Conservation (phyloP, 1,140 invertebrate species). For the Holcopasites calliopsidis region DNA sequence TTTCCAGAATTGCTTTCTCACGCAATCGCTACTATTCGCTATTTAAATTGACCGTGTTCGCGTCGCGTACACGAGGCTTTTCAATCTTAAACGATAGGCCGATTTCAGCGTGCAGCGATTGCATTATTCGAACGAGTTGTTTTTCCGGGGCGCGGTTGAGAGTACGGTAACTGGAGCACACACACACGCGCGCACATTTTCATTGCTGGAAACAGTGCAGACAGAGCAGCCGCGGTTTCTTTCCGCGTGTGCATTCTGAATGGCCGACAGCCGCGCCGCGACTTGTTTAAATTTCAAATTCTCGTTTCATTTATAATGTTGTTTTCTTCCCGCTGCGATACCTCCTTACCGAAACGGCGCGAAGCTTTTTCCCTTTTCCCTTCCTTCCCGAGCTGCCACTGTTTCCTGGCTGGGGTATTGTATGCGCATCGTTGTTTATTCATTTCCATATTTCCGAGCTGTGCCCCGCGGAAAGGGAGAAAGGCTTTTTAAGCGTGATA, state of each 20-base stretch:
- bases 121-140: conserved; percentile 24
- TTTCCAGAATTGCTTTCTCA: not conserved
- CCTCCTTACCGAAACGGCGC: conserved; percentile 10
- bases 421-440: conserved; percentile 47
- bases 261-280: not conserved
- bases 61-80: not conserved
- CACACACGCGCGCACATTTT: not conserved
- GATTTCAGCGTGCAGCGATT: not conserved
- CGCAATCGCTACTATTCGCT: not conserved
- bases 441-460: conserved; percentile 37
- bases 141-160: not conserved
- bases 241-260: not conserved
- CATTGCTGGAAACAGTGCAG: not conserved
- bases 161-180: conserved; percentile 12
- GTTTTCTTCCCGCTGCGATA: conserved; percentile 16
- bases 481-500: conserved; percentile 36
- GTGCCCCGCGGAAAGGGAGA: not conserved
- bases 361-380: not conserved
- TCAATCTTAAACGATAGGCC: not conserved
- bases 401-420: conserved; percentile 27
- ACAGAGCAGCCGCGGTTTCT: conserved; percentile 7
- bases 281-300: conserved; percentile 39
- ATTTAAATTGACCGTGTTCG: too few relatives aligned
- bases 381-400: not conserved
- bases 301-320: conserved; percentile 37